phyloP scores from a whole-genome alignment of 2,888 invertebrate genomes.

The Cryptocephalus primarius region DNA sequence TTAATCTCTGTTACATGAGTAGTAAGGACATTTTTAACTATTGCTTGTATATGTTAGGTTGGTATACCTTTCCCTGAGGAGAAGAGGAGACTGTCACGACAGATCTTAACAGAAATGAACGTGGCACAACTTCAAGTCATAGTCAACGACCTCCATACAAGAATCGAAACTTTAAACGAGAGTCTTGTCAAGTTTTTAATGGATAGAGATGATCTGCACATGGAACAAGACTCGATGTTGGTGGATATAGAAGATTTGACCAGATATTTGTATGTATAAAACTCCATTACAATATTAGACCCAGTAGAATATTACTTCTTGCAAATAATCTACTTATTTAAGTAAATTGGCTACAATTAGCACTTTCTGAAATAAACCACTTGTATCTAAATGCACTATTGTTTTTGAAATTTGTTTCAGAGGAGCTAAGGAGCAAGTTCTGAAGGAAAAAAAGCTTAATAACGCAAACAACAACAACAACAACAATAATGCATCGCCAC shows the following conservation, averaged over 20 bases:
- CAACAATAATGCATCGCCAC: conserved; percentile 25
- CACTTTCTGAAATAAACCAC: neutral
- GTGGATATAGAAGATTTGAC: conserved; percentile 95
- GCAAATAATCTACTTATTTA: too few relatives aligned
- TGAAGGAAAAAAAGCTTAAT: conserved; percentile 33
- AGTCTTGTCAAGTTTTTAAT: conserved; percentile 79
- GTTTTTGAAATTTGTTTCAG: conserved; percentile 27
- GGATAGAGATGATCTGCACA: conserved; percentile 90
- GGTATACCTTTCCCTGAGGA: conserved; percentile 75
- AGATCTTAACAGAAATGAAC: conserved; percentile 85
- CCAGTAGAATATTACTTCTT: too few relatives aligned
- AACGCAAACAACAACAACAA: conserved; percentile 34
- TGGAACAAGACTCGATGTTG: conserved; percentile 96
- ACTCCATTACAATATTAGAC: neutral
- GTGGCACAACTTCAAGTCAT: conserved; percentile 88
- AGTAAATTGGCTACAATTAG: too few relatives aligned
- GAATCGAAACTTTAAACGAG: conserved; percentile 88
- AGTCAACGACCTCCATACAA: conserved; percentile 87
- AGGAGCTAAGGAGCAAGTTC: conserved; percentile 41
- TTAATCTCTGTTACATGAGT: too few relatives aligned
- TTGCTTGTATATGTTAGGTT: conserved; percentile 34
- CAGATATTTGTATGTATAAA: conserved; percentile 63
- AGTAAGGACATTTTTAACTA: too few relatives aligned
- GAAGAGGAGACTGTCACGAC: conserved; percentile 70
- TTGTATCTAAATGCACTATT: neutral